phyloP scores from a whole-genome alignment of 2,888 invertebrate genomes.

The Ormia ochracea region DNA sequence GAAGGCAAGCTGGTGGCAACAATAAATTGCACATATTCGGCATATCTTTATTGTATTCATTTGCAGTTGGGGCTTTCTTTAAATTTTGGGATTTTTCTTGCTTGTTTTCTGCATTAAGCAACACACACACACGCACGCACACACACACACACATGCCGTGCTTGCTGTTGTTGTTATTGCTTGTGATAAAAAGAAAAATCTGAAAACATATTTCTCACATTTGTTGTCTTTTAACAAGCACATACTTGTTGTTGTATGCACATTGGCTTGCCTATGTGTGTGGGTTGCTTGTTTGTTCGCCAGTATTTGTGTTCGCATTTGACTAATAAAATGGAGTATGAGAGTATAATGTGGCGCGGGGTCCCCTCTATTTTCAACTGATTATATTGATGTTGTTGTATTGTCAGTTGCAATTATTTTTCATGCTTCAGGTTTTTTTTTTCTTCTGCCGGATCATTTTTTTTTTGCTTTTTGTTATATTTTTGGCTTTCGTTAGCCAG shows the following conservation, averaged over 20 bases:
- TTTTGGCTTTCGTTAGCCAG: conserved; percentile 50
- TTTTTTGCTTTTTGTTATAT: conserved; percentile 21
- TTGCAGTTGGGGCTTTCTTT: conserved; percentile 28
- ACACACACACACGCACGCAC: neutral
- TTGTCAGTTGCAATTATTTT: conserved; percentile 50
- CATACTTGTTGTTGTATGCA: conserved; percentile 16
- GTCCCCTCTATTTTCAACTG: conserved; percentile 12
- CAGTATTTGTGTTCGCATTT: neutral
- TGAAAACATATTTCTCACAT: conserved; percentile 40
- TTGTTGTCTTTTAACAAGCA: conserved; percentile 4
- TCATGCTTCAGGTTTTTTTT: conserved; percentile 8
- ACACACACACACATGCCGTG: neutral
- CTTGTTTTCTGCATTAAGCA: conserved; percentile 42
- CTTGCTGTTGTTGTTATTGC: conserved; percentile 8
- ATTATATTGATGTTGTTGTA: conserved; percentile 3
- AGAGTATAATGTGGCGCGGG: conserved; percentile 24
- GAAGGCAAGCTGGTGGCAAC: conserved; percentile 54
- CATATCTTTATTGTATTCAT: conserved; percentile 16
- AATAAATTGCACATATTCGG: conserved; percentile 24
- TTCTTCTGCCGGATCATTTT: conserved; percentile 6
- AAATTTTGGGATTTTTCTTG: neutral
- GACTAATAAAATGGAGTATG: conserved; percentile 3
- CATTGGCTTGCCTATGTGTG: neutral
- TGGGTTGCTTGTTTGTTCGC: neutral
- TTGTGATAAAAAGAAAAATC: neutral